Evolutionary conservation across 2,888 invertebrate species (phyloP), one percentile per base, ranked within the genome.

Genomic region (Erynnis tages): DNA sequence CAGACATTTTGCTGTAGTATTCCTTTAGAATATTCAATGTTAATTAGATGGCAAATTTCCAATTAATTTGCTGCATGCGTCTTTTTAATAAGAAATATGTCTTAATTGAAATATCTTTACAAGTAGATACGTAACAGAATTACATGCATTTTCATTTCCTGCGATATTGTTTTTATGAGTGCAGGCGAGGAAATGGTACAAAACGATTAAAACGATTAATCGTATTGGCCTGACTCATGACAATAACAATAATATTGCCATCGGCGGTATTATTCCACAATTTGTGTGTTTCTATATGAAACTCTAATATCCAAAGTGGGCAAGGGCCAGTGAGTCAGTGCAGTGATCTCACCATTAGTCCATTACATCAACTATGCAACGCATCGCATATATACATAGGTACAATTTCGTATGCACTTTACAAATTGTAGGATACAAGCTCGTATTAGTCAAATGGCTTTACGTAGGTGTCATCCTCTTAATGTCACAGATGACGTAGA

Each of bases 271-370:
- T 2, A 38, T 48, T 40, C 48, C 48, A 48, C 23, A 48, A 38
- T 48, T 38, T 40, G 30, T 40, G 25, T 21, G 6, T 38, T 38
- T 11, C 38, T 8, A 4, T n/a, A 25, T 29, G 29, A 21, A 23
- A 29, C 19, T 7, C 34, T 34, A 25, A 29, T 21, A 40, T 40
- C 29, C 13, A 11, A 29, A 35, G 16, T 25, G 30, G 48, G 38
- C 30, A 37, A 32, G 40, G 32, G 41, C 56, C 27, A 2, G 45
- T 50, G 56, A 61, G 56, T 58, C 55, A 55, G 55, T 40, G 44
- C 59, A 54, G 44, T 61, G 58, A 54, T 57, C 57, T 58, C 53
- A 53, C 32, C 37, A 46, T 52, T 43, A 34, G 52, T 49, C 32
- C 37, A 46, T 52, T 43, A 34, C 34, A 41, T 30, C 44, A 32